Conservation (phyloP, 2,113 vertebrate species). For the Carollia perspicillata region DNA sequence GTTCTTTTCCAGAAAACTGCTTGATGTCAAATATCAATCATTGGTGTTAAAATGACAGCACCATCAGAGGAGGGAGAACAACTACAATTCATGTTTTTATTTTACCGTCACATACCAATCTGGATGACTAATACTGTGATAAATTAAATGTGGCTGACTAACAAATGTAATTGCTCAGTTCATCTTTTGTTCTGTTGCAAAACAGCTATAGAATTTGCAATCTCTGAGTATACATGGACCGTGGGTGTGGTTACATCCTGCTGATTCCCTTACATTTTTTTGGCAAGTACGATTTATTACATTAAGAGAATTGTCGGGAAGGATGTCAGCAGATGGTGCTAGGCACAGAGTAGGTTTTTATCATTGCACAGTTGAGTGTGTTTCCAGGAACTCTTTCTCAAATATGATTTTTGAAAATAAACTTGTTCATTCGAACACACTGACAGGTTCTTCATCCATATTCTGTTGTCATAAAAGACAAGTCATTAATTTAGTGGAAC, state of each 20-base stretch:
- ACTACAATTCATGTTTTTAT: not conserved
- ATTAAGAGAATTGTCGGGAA: constrained; percentile 30
- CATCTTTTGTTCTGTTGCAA: constrained; percentile 26
- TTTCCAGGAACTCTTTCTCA: constrained; percentile 62
- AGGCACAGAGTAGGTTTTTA: constrained; percentile 31
- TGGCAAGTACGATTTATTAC: constrained; percentile 24
- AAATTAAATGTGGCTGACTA: not conserved
- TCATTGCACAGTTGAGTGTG: not conserved
- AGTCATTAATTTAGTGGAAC: not conserved
- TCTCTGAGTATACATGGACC: not conserved
- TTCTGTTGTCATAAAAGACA: not conserved
- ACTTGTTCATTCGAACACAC: constrained; percentile 47
- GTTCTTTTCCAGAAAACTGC: constrained; percentile 61
- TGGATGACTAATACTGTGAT: not conserved
- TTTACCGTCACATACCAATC: not conserved
- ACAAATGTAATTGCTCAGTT: not conserved
- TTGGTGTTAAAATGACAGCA: constrained; percentile 59
- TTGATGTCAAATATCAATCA: constrained; percentile 63
- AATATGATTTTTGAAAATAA: constrained; percentile 57
- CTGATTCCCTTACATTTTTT: constrained; percentile 30
- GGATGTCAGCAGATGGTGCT: constrained; percentile 55
- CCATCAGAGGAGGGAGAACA: constrained; percentile 34
- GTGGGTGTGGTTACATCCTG: constrained; percentile 20
- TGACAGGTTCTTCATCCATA: constrained; percentile 16
- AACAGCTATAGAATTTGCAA: not conserved